Evolutionary conservation across 2,888 invertebrate genomes (phyloP).

Genomic region (Listrodromus nycthemerus): DNA sequence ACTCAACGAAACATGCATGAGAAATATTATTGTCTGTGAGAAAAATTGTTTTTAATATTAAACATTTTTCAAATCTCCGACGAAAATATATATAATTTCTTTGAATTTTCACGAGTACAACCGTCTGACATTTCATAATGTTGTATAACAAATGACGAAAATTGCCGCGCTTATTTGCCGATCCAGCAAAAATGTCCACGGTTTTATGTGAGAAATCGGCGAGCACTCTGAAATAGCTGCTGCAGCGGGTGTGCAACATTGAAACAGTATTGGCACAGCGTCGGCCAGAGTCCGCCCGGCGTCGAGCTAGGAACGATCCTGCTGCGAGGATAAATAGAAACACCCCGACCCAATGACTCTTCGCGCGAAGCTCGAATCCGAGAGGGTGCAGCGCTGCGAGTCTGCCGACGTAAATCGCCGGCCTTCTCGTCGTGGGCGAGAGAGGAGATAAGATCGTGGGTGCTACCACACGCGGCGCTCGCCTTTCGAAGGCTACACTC

Average conservation of each 20-base stretch:
- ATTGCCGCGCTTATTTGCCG: not conserved
- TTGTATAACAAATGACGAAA: not conserved
- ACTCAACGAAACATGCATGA: constrained; percentile 13
- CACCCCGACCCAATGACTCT: not conserved
- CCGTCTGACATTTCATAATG: not conserved
- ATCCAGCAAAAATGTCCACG: too few relatives aligned
- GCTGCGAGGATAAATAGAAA: not conserved
- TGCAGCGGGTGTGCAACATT: too few relatives aligned
- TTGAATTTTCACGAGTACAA: not conserved
- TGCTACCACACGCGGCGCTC: constrained; percentile 28
- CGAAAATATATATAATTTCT: not conserved
- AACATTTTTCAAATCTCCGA: not conserved
- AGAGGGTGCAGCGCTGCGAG: constrained; percentile 24
- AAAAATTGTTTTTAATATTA: not conserved
- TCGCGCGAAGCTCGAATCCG: not conserved
- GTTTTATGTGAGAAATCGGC: not conserved
- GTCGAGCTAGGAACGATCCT: not conserved
- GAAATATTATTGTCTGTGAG: not conserved
- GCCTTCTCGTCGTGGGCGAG: constrained; percentile 23
- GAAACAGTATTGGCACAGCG: not conserved
- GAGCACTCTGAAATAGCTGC: not conserved
- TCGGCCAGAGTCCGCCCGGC: not conserved
- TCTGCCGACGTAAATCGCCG: constrained; percentile 18
- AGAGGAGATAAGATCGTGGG: constrained; percentile 47
- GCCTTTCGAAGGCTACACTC: constrained; percentile 30